Evolutionary conservation across 2,888 invertebrate genomes (phyloP), one percentile per base, ranked within the genome.

Genomic region (Campoletis raptor): DNA sequence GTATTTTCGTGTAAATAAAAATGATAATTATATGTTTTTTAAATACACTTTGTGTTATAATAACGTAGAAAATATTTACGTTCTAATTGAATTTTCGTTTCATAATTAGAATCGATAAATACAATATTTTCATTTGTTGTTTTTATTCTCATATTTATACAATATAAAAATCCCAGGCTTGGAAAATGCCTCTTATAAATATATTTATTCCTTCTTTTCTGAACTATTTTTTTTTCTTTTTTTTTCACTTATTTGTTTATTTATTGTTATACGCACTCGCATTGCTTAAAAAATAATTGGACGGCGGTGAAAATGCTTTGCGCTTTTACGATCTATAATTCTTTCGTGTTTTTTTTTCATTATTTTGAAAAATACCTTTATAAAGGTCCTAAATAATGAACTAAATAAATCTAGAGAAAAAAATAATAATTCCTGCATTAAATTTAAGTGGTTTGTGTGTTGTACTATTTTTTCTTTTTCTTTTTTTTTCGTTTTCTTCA

Each of bases 221-320:
- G 48, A 70, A 30, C 30, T 30, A 30, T 30, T 30, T 30, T 30
- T 30, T 30, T 30, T 30, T 30, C 3, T 3, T 30, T 45, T 42
- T 48, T 15, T 18, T 45, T n/a, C 30, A 42, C 57, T 57, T 74
- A 85, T 64, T 61, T 69, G 37, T 81, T 64, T 66, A 52, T 48
- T 78, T 81, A 83, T 70, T 48, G 57, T 77, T 36, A 30, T 30
- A 64, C 52, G 72, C 85, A 8, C 74, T 76, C 37, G 79, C 76
- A 77, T 24, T 88, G 80, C 85, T 91, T 90, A 92, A 92, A 91
- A 92, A 92, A 86, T 93, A 91, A 93, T 85, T 94, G 94, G 94
- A 94, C 94, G 88, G 88, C 89, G 78, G 76, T 86, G 48, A 86
- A 80, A 83, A 83, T 77, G 83, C 72, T 85, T 70, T 74, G 54